Evolutionary conservation across 92 coral and sea anemone genomes (phyloP).

Genomic region (Epizoanthus illoricatus): DNA sequence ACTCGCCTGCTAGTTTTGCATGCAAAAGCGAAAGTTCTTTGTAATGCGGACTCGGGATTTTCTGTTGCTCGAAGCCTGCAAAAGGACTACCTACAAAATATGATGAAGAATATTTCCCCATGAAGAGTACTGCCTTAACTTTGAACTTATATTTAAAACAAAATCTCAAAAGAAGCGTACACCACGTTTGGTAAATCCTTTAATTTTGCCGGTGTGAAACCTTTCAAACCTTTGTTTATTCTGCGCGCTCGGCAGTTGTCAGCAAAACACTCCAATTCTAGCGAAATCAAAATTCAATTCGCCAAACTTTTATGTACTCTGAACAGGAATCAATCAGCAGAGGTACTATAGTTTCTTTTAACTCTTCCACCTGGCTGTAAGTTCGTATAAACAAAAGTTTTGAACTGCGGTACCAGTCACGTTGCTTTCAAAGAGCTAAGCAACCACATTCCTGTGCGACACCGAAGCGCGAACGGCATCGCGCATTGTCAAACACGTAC

Average conservation of each 20-base stretch:
- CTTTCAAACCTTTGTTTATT: slow-evolving; percentile 57
- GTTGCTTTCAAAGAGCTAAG: slow-evolving; percentile 39
- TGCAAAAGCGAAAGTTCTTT: slow-evolving; percentile 60
- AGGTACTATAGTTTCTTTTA: background rate
- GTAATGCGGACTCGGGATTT: slow-evolving; percentile 9
- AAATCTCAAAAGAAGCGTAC: slow-evolving; percentile 5
- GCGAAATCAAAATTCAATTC: slow-evolving; percentile 54
- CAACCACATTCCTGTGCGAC: slow-evolving; percentile 42
- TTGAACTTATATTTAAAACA: background rate
- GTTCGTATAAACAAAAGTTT: slow-evolving; percentile 26
- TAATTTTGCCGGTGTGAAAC: slow-evolving; percentile 49
- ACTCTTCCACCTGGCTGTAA: slow-evolving; percentile 1
- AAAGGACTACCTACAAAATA: background rate
- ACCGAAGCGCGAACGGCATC: background rate
- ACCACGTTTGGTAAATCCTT: slow-evolving; percentile 9
- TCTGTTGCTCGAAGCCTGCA: slow-evolving; percentile 22
- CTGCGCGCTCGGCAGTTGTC: slow-evolving; percentile 57
- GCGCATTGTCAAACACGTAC: background rate
- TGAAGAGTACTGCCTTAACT: background rate
- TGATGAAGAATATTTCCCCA: slow-evolving; percentile 4
- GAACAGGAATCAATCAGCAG: slow-evolving; percentile 21
- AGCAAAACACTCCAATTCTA: slow-evolving; percentile 72
- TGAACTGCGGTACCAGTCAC: slow-evolving; percentile 22
- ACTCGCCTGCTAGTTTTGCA: slow-evolving; percentile 52
- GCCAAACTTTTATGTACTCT: slow-evolving; percentile 11